Evolutionary conservation across 2,888 invertebrate genomes (phyloP).

Genomic region (Drosophila sordidapex): DNA sequence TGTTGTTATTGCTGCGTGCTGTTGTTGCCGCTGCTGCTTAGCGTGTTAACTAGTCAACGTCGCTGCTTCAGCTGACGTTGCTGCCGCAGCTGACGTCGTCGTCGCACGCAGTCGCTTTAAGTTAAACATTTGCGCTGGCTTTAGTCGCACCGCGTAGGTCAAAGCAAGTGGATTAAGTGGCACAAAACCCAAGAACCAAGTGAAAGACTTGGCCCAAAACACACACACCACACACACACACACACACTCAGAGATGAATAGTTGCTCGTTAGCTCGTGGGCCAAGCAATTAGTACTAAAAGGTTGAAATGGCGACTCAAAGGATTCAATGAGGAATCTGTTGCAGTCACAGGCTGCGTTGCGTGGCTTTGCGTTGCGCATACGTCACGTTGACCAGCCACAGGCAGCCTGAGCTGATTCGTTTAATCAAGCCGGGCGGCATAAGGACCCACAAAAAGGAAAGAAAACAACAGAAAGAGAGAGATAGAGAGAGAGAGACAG

Average conservation of each 20-base stretch:
- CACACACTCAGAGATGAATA: slow-evolving; percentile 6
- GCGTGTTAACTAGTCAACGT: slow-evolving; percentile 55
- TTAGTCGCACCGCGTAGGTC: slow-evolving; percentile 77
- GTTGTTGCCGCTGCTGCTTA: slow-evolving; percentile 34
- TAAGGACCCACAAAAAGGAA: slow-evolving; percentile 7
- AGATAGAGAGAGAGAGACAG: not conserved
- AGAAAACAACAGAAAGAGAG: not conserved
- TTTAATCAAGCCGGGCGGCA: slow-evolving; percentile 60
- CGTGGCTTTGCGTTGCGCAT: slow-evolving; percentile 44
- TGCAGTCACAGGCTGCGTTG: not conserved
- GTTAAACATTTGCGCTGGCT: slow-evolving; percentile 60
- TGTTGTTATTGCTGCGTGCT: slow-evolving; percentile 12
- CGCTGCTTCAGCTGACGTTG: slow-evolving; percentile 14
- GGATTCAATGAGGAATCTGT: slow-evolving; percentile 33
- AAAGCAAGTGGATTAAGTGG: slow-evolving; percentile 78
- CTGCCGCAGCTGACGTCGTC: slow-evolving; percentile 23
- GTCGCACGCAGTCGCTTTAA: slow-evolving; percentile 57
- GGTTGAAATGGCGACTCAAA: slow-evolving; percentile 57
- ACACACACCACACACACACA: slow-evolving; percentile 18
- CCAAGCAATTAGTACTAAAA: slow-evolving; percentile 68
- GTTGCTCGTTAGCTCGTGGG: slow-evolving; percentile 58
- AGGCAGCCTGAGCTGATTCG: slow-evolving; percentile 25
- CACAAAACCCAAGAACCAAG: slow-evolving; percentile 18
- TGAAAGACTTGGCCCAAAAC: slow-evolving; percentile 8
- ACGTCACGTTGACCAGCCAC: slow-evolving; percentile 54